Percentiles rank a stretch among this genome's conserved stretches.
Conservation (phyloP, 1,140 invertebrate genomes). For the Pogonognathellus flavescens region DNA sequence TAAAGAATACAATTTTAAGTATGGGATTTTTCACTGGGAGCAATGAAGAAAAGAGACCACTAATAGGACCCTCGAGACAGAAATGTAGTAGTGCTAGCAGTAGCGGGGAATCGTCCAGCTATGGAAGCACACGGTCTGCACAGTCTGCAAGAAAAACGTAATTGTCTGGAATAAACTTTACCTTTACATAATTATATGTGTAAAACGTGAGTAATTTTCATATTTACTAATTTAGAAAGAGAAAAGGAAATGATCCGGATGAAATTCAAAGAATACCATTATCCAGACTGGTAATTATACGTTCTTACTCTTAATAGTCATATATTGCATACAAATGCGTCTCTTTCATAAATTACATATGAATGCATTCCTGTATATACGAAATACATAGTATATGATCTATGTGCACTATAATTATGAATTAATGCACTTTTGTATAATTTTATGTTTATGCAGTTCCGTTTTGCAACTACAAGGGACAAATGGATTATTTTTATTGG, state of each 20-base stretch:
- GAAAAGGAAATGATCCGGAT: neutral
- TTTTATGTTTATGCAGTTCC: conserved; percentile 71
- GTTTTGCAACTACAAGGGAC: conserved; percentile 75
- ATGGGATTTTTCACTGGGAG: conserved; percentile 20
- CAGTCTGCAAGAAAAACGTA: neutral
- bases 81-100: conserved; percentile 16
- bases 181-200: neutral
- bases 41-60: neutral
- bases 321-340: too few relatives aligned
- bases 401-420: too few relatives aligned
- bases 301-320: neutral
- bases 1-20: neutral
- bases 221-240: conserved; percentile 30
- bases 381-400: too few relatives aligned
- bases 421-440: neutral
- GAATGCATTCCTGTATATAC: too few relatives aligned
- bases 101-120: conserved; percentile 7
- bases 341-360: too few relatives aligned
- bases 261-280: conserved; percentile 57
- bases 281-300: conserved; percentile 47
- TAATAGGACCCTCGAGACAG: conserved; percentile 14
- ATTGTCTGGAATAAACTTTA: neutral
- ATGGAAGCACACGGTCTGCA: neutral
- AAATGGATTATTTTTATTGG: conserved; percentile 75
- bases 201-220: neutral